Evolutionary conservation across 2,888 invertebrate species (phyloP).

Genomic region (Drosophila sordidula): DNA sequence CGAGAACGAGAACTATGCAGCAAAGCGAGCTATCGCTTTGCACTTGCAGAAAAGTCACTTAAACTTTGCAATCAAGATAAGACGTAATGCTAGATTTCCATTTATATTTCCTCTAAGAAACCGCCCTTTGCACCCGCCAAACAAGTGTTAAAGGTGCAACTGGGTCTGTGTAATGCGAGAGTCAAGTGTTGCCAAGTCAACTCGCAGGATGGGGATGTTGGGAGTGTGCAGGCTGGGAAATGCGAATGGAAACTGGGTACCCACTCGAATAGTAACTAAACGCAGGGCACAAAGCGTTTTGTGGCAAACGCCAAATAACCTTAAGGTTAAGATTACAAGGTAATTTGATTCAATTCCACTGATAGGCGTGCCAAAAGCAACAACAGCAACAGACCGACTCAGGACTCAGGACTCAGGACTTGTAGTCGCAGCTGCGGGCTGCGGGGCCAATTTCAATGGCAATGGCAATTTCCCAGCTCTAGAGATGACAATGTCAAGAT

Average conservation of each 20-base stretch:
- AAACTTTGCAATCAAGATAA: slow-evolving; percentile 83
- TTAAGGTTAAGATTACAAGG: slow-evolving; percentile 85
- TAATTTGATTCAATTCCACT: slow-evolving; percentile 85
- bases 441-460: slow-evolving; percentile 60
- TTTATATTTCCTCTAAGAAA: slow-evolving; percentile 62
- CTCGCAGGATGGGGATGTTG: slow-evolving; percentile 1
- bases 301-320: slow-evolving; percentile 82
- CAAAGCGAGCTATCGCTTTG: slow-evolving; percentile 58
- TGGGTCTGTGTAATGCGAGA: slow-evolving; percentile 45
- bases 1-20: slow-evolving; percentile 27
- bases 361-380: slow-evolving; percentile 81
- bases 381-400: slow-evolving; percentile 40
- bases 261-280: slow-evolving; percentile 77
- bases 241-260: background rate
- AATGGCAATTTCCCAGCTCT: slow-evolving; percentile 61
- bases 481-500: slow-evolving; percentile 73
- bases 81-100: slow-evolving; percentile 82
- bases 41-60: slow-evolving; percentile 81
- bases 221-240: background rate
- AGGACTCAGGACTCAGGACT: slow-evolving; percentile 4
- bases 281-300: slow-evolving; percentile 72
- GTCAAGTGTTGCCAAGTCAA: slow-evolving; percentile 42
- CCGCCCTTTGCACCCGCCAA: slow-evolving; percentile 1
- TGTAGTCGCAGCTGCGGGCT: slow-evolving; percentile 16
- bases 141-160: slow-evolving; percentile 73